These are phyloP conservation scores for Zophobas morio DNA, from an alignment of 1,140 invertebrate genomes.

Conservation along the genomic window DNA sequence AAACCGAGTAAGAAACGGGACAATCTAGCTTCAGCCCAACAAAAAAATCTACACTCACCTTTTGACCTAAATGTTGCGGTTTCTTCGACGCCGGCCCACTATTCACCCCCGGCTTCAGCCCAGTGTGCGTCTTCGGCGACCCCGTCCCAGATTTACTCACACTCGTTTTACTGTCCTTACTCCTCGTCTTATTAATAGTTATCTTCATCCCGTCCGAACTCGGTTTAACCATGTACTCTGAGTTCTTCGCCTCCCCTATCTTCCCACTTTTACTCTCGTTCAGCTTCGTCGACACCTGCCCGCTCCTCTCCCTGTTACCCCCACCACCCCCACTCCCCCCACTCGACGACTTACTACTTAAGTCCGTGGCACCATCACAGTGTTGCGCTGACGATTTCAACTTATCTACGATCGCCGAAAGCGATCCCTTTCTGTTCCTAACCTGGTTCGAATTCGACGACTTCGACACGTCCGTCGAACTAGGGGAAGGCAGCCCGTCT, in stretches of 20 bases:
- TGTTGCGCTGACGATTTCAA: constrained; percentile 83
- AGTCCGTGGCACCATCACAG: constrained; percentile 69
- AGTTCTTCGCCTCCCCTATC: constrained; percentile 77
- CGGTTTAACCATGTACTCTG: constrained; percentile 89
- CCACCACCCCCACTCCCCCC: constrained; percentile 51
- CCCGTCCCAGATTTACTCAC: constrained; percentile 70
- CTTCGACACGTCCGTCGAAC: constrained; percentile 67
- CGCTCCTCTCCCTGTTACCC: constrained; percentile 25
- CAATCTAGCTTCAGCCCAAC: no score
- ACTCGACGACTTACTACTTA: constrained; percentile 62
- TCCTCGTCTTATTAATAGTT: constrained; percentile 89
- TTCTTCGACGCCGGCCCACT: constrained; percentile 87
- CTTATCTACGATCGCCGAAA: constrained; percentile 90
- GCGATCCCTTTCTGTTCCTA: constrained; percentile 81
- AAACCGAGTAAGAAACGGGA: no score
- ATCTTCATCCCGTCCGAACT: constrained; percentile 90
- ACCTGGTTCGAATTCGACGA: constrained; percentile 68
- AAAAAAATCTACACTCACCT: constrained; percentile 42
- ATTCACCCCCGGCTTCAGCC: constrained; percentile 86
- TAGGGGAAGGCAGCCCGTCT: constrained; percentile 71
- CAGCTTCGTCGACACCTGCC: constrained; percentile 43
- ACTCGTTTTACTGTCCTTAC: constrained; percentile 72
- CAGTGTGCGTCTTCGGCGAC: constrained; percentile 84
- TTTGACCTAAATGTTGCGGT: constrained; percentile 69
- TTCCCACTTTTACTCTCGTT: constrained; percentile 71